These are phyloP conservation scores for Calephelis nemesis DNA, from an alignment of 1,140 invertebrate species.

Conservation along the genomic window DNA sequence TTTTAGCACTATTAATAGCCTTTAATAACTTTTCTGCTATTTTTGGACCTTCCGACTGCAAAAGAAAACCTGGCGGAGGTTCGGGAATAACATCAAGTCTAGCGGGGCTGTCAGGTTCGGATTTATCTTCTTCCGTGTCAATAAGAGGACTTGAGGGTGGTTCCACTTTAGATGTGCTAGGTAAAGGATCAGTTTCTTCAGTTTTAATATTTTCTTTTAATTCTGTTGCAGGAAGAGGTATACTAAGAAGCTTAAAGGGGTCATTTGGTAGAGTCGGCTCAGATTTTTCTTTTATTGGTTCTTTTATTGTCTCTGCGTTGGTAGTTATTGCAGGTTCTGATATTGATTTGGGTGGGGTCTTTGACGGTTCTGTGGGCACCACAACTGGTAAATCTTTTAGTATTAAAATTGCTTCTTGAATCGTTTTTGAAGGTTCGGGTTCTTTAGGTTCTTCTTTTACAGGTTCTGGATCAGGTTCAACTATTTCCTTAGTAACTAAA, in stretches of 20 bases:
- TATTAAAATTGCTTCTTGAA: constrained; percentile 21
- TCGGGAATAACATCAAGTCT: constrained; percentile 72
- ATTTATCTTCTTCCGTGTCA: constrained; percentile 78
- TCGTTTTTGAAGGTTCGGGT: constrained; percentile 5
- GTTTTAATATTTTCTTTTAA: constrained; percentile 58
- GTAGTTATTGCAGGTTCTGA: constrained; percentile 26
- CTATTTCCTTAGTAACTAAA: constrained; percentile 31
- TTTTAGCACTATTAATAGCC: constrained; percentile 78
- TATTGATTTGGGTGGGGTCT: constrained; percentile 36
- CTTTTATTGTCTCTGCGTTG: constrained; percentile 27
- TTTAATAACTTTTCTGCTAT: constrained; percentile 82
- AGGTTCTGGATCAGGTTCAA: constrained; percentile 41
- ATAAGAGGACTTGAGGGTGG: constrained; percentile 75
- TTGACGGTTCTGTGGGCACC: constrained; percentile 46
- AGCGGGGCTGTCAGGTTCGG: constrained; percentile 78
- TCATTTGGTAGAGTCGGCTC: constrained; percentile 38
- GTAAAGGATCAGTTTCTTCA: constrained; percentile 51
- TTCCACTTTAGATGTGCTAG: constrained; percentile 50
- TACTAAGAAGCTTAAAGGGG: constrained; percentile 39
- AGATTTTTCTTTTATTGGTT: constrained; percentile 37
- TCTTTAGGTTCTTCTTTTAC: constrained; percentile 39
- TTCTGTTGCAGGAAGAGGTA: constrained; percentile 49
- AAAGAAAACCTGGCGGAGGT: constrained; percentile 68
- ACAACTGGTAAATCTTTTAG: constrained; percentile 41
- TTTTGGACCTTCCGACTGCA: constrained; percentile 77